Conservation (phyloP, 2,888 invertebrate species). For the Ennomos erosarius region DNA sequence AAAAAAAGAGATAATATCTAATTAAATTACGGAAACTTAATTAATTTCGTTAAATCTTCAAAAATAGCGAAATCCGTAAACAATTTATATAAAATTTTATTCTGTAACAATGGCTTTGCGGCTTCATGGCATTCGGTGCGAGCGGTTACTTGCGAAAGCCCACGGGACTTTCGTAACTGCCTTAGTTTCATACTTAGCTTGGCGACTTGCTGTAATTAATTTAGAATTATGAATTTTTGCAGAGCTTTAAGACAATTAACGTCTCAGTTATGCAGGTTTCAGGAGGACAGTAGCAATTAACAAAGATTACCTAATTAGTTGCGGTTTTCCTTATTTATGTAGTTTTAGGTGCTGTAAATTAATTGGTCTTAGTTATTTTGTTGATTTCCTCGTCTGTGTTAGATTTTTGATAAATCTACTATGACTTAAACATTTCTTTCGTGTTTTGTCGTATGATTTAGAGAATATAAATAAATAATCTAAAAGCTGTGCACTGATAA, state of each 20-base stretch:
- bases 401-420: too few species aligned
- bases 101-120: constrained; percentile 51
- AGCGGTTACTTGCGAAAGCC: constrained; percentile 62
- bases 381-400: too few species aligned
- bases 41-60: constrained; percentile 19
- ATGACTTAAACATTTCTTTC: too few species aligned
- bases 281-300: too few species aligned
- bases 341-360: too few species aligned
- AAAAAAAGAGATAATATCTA: constrained; percentile 6
- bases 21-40: constrained; percentile 20
- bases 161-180: constrained; percentile 59
- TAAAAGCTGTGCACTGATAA: too few species aligned
- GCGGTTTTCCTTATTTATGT: too few species aligned
- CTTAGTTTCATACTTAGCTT: constrained; percentile 38
- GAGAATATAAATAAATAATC: too few species aligned
- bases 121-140: constrained; percentile 57
- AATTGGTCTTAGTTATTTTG: too few species aligned
- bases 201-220: neutral
- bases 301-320: too few species aligned
- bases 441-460: too few species aligned
- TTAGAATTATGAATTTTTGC: neutral
- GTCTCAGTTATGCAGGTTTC: neutral
- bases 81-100: constrained; percentile 36
- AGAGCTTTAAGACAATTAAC: too few species aligned
- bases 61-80: constrained; percentile 30